Percentiles rank a stretch among this genome's conserved stretches.
These are phyloP conservation scores for Brachyopa scutellaris DNA, from an alignment of 2,888 invertebrate genomes.

Conservation along the genomic window DNA sequence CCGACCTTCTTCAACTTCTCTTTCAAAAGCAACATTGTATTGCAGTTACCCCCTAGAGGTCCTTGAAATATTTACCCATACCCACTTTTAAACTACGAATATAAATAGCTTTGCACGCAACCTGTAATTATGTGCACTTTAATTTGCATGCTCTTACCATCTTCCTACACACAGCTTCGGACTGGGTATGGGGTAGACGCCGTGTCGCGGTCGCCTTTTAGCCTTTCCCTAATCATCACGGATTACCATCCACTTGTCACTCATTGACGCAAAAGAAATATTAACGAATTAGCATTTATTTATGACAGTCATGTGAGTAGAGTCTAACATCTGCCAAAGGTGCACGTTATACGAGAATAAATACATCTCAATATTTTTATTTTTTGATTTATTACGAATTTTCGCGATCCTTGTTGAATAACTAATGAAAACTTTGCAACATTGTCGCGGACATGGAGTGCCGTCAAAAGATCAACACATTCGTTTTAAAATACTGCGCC, in stretches of 20 bases:
- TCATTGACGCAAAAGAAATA: slow-evolving; percentile 8
- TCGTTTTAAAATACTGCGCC: neutral
- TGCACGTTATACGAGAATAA: neutral
- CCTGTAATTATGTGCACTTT: too few species aligned
- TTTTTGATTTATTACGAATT: slow-evolving; percentile 19
- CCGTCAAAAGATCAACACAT: neutral
- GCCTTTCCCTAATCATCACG: neutral
- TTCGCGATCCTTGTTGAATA: slow-evolving; percentile 23
- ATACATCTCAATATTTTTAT: too few species aligned
- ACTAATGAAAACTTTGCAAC: slow-evolving; percentile 39
- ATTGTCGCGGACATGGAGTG: slow-evolving; percentile 11
- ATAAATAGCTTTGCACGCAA: too few species aligned
- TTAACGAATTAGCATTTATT: slow-evolving; percentile 21
- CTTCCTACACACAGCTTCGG: too few species aligned
- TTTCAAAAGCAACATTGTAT: too few species aligned
- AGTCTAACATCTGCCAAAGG: slow-evolving; percentile 40
- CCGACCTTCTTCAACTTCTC: too few species aligned
- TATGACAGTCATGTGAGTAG: neutral
- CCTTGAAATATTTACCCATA: too few species aligned
- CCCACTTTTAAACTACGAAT: too few species aligned
- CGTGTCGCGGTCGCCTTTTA: neutral
- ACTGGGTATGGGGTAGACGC: too few species aligned
- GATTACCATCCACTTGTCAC: slow-evolving; percentile 23
- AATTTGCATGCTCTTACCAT: too few species aligned
- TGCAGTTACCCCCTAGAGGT: too few species aligned